These are phyloP conservation scores for Rhabdomys pumilio DNA, from an alignment of 2,797 vertebrate species.

Conservation along the genomic window DNA sequence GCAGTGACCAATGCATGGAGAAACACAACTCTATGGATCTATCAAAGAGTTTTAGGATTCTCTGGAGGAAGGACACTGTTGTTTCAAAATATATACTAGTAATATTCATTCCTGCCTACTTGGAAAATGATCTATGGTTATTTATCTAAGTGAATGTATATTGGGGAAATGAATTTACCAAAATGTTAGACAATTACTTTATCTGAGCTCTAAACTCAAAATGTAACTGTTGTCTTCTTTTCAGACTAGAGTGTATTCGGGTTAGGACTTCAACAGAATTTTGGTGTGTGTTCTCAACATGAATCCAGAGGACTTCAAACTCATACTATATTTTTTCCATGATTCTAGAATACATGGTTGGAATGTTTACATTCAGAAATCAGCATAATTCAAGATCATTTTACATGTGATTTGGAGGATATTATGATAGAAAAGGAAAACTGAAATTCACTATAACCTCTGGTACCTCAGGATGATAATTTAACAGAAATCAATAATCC, in stretches of 20 bases:
- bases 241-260: neutral
- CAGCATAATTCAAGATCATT: neutral
- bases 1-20: neutral
- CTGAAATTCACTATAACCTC: neutral
- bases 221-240: neutral
- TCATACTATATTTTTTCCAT: neutral
- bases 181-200: neutral
- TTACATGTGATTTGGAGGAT: neutral
- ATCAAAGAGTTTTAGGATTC: neutral
- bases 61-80: neutral
- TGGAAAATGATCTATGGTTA: neutral
- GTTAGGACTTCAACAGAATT: constrained; percentile 1
- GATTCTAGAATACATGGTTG: neutral
- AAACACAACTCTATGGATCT: neutral
- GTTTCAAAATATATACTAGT: neutral
- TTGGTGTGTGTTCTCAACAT: neutral
- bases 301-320: neutral
- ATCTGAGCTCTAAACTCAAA: constrained; percentile 4
- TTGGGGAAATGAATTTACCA: neutral
- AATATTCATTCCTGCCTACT: neutral
- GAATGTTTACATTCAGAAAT: neutral
- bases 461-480: neutral
- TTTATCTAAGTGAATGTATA: neutral
- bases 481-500: neutral
- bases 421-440: neutral